These are phyloP conservation scores for Chunga burmeisteri DNA, from an alignment of 2,113 vertebrate genomes.

Conservation along the genomic window DNA sequence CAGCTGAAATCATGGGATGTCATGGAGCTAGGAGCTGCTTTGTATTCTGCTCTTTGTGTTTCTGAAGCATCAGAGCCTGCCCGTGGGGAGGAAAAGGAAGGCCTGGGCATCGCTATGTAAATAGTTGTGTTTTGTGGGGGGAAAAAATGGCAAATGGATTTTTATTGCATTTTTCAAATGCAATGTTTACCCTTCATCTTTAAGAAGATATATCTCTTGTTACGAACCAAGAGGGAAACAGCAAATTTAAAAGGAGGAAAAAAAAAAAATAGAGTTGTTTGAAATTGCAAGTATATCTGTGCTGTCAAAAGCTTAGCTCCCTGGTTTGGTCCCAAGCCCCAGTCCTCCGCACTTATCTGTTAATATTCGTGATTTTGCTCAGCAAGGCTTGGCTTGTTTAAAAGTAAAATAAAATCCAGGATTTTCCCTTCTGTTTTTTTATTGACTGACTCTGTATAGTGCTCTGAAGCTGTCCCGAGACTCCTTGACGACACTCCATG, in stretches of 20 bases:
- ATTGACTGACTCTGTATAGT: neutral
- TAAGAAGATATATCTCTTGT: neutral
- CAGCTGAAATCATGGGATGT: conserved; percentile 25
- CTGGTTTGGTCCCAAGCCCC: neutral
- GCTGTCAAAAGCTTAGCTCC: neutral
- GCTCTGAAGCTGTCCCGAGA: neutral
- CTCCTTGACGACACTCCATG: rapidly evolving
- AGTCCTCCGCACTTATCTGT: neutral
- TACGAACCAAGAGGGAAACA: neutral
- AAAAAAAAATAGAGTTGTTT: neutral
- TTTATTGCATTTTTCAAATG: neutral
- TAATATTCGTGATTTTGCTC: neutral
- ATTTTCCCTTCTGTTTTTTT: neutral
- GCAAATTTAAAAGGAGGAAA: neutral
- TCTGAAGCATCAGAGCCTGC: neutral
- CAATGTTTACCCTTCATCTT: neutral
- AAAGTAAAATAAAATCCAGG: neutral
- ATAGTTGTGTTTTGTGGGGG: neutral
- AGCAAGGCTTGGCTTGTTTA: neutral
- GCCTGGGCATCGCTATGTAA: neutral
- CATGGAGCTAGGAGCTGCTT: neutral
- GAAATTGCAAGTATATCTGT: neutral
- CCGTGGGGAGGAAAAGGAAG: neutral
- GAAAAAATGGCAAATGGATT: neutral
- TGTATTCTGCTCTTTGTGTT: neutral